Conservation (phyloP, 1,140 invertebrate species). For the Neuroterus valhalla region DNA sequence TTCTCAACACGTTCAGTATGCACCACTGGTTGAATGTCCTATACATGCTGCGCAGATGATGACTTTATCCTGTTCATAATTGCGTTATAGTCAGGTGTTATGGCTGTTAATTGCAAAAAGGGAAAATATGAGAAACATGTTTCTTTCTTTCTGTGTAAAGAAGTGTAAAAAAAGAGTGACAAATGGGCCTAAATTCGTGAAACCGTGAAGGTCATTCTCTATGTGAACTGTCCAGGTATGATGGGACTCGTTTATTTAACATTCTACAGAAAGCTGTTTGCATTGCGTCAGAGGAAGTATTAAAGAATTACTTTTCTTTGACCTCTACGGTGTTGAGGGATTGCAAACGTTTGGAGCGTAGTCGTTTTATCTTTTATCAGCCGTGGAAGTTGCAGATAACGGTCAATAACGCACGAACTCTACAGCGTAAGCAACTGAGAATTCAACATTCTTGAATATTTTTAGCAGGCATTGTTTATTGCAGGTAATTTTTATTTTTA, state of each 20-base stretch:
- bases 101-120: not conserved
- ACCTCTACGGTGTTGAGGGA: not conserved
- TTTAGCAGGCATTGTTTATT: too few species aligned
- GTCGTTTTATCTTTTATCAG: slow-evolving; percentile 6
- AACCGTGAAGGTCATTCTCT: not conserved
- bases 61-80: not conserved
- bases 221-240: not conserved
- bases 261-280: not conserved
- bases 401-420: slow-evolving; percentile 1
- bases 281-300: not conserved
- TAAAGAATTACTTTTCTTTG: not conserved
- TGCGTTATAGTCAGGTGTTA: not conserved
- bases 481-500: too few species aligned
- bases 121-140: not conserved
- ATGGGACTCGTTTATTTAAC: slow-evolving; percentile 1
- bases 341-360: not conserved
- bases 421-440: not conserved
- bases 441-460: not conserved
- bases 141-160: not conserved
- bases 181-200: not conserved
- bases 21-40: too few species aligned
- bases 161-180: not conserved
- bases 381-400: not conserved
- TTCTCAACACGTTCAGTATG: too few species aligned
- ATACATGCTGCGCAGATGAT: too few species aligned